Evolutionary conservation across 2,113 vertebrate genomes (phyloP).

Genomic region (Prunella himalayana): DNA sequence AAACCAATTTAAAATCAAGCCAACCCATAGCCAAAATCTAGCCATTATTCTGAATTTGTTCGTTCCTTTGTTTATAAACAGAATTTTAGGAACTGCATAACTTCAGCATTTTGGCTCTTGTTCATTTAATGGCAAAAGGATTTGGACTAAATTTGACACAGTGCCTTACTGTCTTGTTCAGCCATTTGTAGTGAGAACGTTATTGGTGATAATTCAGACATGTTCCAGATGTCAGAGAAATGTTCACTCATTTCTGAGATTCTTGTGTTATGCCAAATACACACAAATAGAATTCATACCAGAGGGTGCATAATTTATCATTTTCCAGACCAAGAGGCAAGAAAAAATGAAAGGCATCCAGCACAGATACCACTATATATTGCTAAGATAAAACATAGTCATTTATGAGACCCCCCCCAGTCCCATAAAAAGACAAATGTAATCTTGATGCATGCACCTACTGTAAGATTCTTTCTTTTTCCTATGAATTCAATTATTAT

Average conservation of each 20-base stretch:
- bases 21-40: background rate
- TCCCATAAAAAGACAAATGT: background rate
- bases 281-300: background rate
- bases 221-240: constrained; percentile 26
- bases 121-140: background rate
- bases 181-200: background rate
- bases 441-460: background rate
- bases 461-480: background rate
- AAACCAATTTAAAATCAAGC: constrained; percentile 35
- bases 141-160: background rate
- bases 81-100: background rate
- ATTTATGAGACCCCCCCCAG: background rate
- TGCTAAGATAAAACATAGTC: background rate
- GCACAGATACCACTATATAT: background rate
- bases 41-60: background rate
- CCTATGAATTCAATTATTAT: background rate
- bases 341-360: constrained; percentile 14
- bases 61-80: background rate
- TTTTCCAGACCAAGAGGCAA: background rate
- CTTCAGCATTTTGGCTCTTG: background rate
- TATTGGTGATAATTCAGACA: constrained; percentile 20
- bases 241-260: constrained; percentile 24
- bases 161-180: background rate
- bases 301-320: background rate
- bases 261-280: constrained; percentile 1